phyloP scores from a whole-genome alignment of 2,888 invertebrate genomes.

The Eurois occulta region DNA sequence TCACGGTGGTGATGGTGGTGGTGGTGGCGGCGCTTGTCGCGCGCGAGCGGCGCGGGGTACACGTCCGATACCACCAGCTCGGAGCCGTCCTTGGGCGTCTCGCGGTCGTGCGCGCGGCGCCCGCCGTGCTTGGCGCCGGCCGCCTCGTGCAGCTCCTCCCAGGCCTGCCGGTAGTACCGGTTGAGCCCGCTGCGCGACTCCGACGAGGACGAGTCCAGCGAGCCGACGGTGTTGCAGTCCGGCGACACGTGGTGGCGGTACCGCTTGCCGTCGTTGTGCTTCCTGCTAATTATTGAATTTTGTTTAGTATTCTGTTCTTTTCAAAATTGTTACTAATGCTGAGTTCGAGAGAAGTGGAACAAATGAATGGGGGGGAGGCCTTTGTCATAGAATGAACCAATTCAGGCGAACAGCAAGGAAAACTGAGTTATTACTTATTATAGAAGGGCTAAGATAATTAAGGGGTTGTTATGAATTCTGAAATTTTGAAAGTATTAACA shows the following conservation, averaged over 20 bases:
- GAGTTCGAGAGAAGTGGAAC: not conserved
- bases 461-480: not conserved
- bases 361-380: not conserved
- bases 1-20: constrained; percentile 95
- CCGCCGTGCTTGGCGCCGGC: constrained; percentile 90
- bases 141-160: constrained; percentile 97
- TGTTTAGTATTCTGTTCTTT: constrained; percentile 16
- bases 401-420: not conserved
- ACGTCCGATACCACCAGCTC: constrained; percentile 94
- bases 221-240: constrained; percentile 97
- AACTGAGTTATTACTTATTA: not conserved
- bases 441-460: not conserved
- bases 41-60: constrained; percentile 84
- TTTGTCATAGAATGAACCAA: not conserved
- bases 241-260: constrained; percentile 97
- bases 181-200: constrained; percentile 96
- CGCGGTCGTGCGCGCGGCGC: constrained; percentile 85
- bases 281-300: constrained; percentile 75
- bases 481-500: not conserved
- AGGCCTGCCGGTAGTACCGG: constrained; percentile 97
- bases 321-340: not conserved
- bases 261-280: constrained; percentile 94
- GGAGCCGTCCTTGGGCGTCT: constrained; percentile 93
- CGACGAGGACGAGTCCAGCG: constrained; percentile 96
- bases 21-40: constrained; percentile 92